Base-by-base conservation (phyloP, 1,140 invertebrate species). In the Samia ricini region DNA sequence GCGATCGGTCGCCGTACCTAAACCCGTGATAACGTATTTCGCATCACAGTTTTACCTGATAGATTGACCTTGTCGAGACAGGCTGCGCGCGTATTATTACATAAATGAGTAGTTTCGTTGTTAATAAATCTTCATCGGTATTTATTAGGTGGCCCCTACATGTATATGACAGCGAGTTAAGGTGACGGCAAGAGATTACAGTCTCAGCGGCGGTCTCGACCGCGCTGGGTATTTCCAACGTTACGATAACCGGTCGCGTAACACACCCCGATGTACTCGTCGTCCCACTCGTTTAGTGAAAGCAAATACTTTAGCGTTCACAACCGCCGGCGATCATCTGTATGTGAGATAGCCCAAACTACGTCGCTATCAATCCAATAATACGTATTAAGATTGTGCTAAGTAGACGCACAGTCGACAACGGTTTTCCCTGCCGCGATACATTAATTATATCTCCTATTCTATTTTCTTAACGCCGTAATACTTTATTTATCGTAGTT, bases 1-100 rank as follows among this genome's bases (percentile, higher is more conserved):
- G 7, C 22, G 20, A 19, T 18, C 29, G 24, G 19, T 55, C 26
- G 29, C 6, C 26, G 51, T 6, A 23, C 18, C 29, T 4, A 6
- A 23, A 18, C 54, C 24, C 18, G 51, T 36, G 22, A 50, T 26
- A 67, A 62, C 64, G 50, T 42, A 71, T 60, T 64, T 65, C 20
- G 56, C n/a, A 59, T 24, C 12, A 19, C 20, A 71, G 75, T 71
- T 79, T 81, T 81, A 79, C 71, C 71, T 71, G 52, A 57, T 22
- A 42, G n/a, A 19, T 54, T 52, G 58, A 60, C 61, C 66, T 68
- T 63, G 65, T 19, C 26, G 42, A 52, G 55, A 59, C 60, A 49
- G 24, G 58, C 55, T 20, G 19, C 22, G 6, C 29, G 20, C 2
- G 26, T 57, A 36, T 57, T 36, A 33, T 57, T 36, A 57, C 56